Conservation (phyloP, 2,888 invertebrate genomes). For the Malachius bipustulatus region DNA sequence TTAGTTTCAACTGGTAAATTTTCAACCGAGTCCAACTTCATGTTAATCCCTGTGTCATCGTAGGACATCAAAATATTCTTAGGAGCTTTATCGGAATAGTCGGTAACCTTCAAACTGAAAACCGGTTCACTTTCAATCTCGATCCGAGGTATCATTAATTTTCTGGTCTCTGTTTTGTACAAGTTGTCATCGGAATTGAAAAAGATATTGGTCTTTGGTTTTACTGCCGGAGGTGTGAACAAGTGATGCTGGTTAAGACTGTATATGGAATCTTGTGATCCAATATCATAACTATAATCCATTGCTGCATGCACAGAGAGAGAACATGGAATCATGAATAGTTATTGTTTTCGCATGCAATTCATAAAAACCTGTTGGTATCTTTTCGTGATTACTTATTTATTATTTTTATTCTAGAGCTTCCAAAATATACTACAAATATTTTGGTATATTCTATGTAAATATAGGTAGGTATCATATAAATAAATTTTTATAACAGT, state of each 20-base stretch:
- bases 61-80: constrained; percentile 38
- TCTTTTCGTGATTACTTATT: too few relatives aligned
- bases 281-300: constrained; percentile 30
- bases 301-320: constrained; percentile 33
- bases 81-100: constrained; percentile 35
- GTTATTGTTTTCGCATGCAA: too few relatives aligned
- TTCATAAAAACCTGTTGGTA: too few relatives aligned
- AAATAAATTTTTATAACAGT: too few relatives aligned
- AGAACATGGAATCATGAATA: too few relatives aligned
- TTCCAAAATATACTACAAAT: too few relatives aligned
- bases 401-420: too few relatives aligned
- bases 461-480: too few relatives aligned
- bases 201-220: constrained; percentile 33
- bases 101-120: constrained; percentile 35
- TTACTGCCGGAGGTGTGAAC: constrained; percentile 32
- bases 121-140: constrained; percentile 32
- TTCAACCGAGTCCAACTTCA: constrained; percentile 27
- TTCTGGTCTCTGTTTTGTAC: constrained; percentile 32
- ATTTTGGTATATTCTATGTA: too few relatives aligned
- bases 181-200: constrained; percentile 36
- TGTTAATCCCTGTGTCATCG: constrained; percentile 27
- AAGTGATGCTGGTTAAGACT: constrained; percentile 26
- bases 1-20: constrained; percentile 11
- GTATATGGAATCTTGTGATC: constrained; percentile 33
- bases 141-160: constrained; percentile 33